Base-by-base conservation (phyloP, 2,888 invertebrate genomes). In the Eledona agricola region DNA sequence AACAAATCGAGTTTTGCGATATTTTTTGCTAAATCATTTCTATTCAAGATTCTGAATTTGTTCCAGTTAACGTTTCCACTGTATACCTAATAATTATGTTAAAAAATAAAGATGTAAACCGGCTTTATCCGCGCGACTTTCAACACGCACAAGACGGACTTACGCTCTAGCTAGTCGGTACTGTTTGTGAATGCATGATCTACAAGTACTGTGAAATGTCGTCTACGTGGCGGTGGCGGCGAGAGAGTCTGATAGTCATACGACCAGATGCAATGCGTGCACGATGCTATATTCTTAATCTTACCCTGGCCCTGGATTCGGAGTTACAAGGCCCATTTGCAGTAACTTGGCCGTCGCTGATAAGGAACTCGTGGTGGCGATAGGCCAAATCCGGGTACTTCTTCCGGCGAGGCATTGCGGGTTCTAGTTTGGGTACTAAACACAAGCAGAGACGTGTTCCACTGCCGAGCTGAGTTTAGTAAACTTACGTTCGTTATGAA, bases 351-450 rank as follows among this genome's bases (percentile, higher is more conserved):
- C 78, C 78, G 20, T 80, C 80, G 65, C 84, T 84, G 65, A 77
- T 78, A 64, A 91, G 85, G 70, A 90, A 84, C 76, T 90, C 90
- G 80, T 91, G 90, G 72, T 89, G 88, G 78, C 88, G 87, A 82
- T 92, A 91, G 68, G 92, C 91, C 72, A 91, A 83, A 66, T 91
- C 91, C 32, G 92, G 92, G 76, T 90, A 90, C 81, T 92, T 92
- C 83, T 91, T 92, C 75, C 91, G 85, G 63, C 92, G 84, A 60
- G 91, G 91, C 79, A 92, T 83, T 58, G 90, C 89, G 64, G 91
- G 91, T 78, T 92, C 92, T 80, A 88, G 83, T 50, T 81, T 82
- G 61, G 81, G 70, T 64, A 71, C 74, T 75, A 66, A 35, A 54
- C 42, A 19, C 49, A 26, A 25, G 67, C n/a, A n/a, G n/a, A n/a